These are phyloP conservation scores for Phalanger gymnotis DNA, from an alignment of 2,797 vertebrate species.

Conservation along the genomic window DNA sequence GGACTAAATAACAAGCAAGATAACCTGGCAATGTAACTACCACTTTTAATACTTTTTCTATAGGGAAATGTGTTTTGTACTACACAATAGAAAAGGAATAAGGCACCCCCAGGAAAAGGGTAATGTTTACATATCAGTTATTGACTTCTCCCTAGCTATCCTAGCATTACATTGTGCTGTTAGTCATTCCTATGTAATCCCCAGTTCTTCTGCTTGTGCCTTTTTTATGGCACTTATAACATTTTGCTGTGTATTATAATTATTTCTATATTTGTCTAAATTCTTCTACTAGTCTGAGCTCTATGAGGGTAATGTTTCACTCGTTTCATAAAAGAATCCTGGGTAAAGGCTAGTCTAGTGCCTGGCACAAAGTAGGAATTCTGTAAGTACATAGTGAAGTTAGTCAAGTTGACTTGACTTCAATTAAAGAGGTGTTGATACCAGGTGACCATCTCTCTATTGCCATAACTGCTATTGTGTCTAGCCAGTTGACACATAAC, in stretches of 20 bases:
- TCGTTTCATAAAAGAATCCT: background rate
- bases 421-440: background rate
- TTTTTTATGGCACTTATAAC: background rate
- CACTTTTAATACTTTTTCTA: background rate
- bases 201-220: background rate
- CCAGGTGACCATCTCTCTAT: background rate
- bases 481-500: background rate
- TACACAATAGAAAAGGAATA: background rate
- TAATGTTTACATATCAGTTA: background rate
- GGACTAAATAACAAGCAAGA: background rate
- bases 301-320: background rate
- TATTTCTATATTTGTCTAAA: background rate
- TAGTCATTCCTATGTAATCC: background rate
- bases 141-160: background rate
- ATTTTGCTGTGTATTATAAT: background rate
- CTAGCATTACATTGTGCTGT: background rate
- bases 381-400: background rate
- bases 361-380: background rate
- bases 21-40: background rate
- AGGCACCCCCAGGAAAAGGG: background rate
- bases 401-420: background rate
- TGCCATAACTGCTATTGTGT: background rate
- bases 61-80: background rate
- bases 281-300: background rate
- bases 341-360: background rate